phyloP scores from a whole-genome alignment of 2,888 invertebrate genomes.

The Cancer borealis region DNA sequence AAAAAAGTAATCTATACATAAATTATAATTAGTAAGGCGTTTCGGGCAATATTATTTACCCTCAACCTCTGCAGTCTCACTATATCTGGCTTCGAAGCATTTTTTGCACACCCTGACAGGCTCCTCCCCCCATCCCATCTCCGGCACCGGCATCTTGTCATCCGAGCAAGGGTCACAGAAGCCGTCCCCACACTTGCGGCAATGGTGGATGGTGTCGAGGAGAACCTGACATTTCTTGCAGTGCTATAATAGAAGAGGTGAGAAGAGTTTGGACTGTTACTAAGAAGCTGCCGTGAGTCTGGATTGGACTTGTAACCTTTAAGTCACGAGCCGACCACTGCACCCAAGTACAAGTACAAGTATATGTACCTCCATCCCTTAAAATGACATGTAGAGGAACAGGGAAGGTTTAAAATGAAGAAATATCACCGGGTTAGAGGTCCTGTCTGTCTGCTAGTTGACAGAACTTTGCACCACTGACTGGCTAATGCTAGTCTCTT shows the following conservation, averaged over 20 bases:
- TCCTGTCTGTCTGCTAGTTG: too few relatives aligned
- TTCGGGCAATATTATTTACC: constrained; percentile 39
- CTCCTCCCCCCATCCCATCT: constrained; percentile 85
- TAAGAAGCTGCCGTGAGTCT: too few relatives aligned
- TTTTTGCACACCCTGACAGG: constrained; percentile 88
- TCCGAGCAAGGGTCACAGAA: constrained; percentile 88
- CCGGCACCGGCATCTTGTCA: constrained; percentile 85
- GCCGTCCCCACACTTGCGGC: constrained; percentile 89
- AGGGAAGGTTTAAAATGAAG: too few relatives aligned
- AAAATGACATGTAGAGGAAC: too few relatives aligned
- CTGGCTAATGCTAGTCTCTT: too few relatives aligned
- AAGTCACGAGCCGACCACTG: too few relatives aligned
- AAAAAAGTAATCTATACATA: neutral
- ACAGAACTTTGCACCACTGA: too few relatives aligned
- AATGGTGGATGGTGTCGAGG: constrained; percentile 86
- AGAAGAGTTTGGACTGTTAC: too few relatives aligned
- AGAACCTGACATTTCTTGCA: constrained; percentile 85
- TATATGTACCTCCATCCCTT: too few relatives aligned
- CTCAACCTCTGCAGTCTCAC: neutral
- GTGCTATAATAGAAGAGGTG: constrained; percentile 80
- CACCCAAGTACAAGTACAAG: too few relatives aligned
- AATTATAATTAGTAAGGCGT: neutral
- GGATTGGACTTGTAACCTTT: too few relatives aligned
- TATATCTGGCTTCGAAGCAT: constrained; percentile 81
- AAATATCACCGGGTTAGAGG: too few relatives aligned